Evolutionary conservation across 2,113 vertebrate species (phyloP).

Genomic region (Neolamprologus longior): DNA sequence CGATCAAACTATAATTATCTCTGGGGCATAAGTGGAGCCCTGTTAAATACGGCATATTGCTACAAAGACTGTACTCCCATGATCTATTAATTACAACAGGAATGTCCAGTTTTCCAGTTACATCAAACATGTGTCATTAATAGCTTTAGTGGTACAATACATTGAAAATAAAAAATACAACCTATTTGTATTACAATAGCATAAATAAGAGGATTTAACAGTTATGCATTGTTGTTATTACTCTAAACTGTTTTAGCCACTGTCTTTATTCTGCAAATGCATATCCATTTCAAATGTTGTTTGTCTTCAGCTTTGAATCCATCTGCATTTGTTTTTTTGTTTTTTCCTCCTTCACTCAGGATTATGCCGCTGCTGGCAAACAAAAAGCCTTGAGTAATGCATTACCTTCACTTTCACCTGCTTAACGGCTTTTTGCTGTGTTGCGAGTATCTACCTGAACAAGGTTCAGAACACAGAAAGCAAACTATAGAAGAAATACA

Average conservation of each 20-base stretch:
- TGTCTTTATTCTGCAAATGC: neutral
- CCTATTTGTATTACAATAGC: neutral
- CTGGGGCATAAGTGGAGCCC: neutral
- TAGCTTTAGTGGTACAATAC: neutral
- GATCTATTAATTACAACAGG: neutral
- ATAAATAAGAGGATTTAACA: neutral
- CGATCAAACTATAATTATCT: neutral
- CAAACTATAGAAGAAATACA: neutral
- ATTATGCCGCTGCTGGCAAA: neutral
- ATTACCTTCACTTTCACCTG: neutral
- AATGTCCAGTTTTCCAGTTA: neutral
- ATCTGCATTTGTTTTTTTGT: neutral
- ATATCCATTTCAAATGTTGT: neutral
- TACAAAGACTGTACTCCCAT: neutral
- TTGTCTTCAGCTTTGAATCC: neutral
- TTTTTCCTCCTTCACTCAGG: neutral
- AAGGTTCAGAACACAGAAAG: neutral
- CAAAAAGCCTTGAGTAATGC: neutral
- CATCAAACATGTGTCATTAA: neutral
- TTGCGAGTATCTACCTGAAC: neutral
- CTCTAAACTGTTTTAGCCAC: neutral
- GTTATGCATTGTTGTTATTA: neutral
- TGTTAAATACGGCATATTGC: neutral
- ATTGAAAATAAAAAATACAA: neutral
- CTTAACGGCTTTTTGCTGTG: neutral